Percentiles rank a stretch among this genome's conserved stretches.
phyloP scores from a whole-genome alignment of 2,888 invertebrate genomes.

The Agonum fuliginosum region DNA sequence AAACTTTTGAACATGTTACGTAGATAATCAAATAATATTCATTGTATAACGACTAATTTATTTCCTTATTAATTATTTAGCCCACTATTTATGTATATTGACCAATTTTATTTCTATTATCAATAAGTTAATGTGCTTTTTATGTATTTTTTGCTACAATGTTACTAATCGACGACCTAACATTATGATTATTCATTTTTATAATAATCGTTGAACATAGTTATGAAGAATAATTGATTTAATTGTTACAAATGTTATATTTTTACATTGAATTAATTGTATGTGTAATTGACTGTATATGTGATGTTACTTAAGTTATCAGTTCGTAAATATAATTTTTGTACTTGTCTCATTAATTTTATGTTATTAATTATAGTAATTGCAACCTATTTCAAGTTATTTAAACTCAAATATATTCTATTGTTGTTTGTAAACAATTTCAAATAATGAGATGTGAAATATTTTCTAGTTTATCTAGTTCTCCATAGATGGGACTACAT shows the following conservation, averaged over 20 bases:
- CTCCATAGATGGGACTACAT: neutral
- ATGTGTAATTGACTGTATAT: conserved; percentile 24
- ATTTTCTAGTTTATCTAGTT: neutral
- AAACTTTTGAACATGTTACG: conserved; percentile 12
- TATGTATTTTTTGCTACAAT: conserved; percentile 26
- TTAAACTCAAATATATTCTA: neutral
- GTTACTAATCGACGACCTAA: conserved; percentile 32
- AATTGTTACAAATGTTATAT: conserved; percentile 35
- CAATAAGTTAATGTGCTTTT: conserved; percentile 24
- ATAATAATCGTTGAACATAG: conserved; percentile 21
- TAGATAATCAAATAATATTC: conserved; percentile 18
- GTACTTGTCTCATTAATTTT: conserved; percentile 53
- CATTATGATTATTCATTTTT: neutral
- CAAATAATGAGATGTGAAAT: too few relatives aligned
- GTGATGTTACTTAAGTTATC: conserved; percentile 44
- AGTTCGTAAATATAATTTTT: conserved; percentile 52
- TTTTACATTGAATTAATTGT: conserved; percentile 40
- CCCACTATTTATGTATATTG: neutral
- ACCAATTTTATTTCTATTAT: conserved; percentile 8
- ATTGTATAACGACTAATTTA: conserved; percentile 11
- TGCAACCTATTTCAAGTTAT: neutral
- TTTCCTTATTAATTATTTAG: neutral
- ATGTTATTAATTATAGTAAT: neutral
- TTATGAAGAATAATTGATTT: conserved; percentile 18
- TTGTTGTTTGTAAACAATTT: neutral